Base-by-base conservation (phyloP, 2,888 invertebrate species). In the Eudemis profundana region DNA sequence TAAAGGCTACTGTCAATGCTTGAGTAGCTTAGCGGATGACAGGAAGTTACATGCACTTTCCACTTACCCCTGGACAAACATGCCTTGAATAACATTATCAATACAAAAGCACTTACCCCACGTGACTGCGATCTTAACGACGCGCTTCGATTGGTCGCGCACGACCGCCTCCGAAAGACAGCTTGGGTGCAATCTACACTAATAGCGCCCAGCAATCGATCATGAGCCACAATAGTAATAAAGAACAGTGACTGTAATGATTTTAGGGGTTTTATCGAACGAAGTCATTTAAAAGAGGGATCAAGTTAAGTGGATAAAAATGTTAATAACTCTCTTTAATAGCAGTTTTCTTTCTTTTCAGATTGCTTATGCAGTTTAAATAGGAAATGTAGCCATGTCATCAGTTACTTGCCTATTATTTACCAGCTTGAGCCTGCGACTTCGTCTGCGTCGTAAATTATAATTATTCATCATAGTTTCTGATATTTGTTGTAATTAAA, bases 91-190 rank as follows among this genome's bases (percentile, higher is more conserved):
- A 44, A 27, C 33, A 50, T 42, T 44, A 50, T 42, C 56, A 23
- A 50, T 27, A 64, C 57, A 64, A 64, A 38, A 57, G 57, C 57
- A 44, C 64, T 64, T 59, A 64, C 44, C 61, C 61, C 17, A 46
- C 27, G 23, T 56, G 40, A 40, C 27, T 29, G n/a, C 42, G 75
- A 76, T 75, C 74, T 71, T 70, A 78, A 78, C 76, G 77, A 77
- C 69, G 78, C 77, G 74, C 74, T 78, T 76, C 78, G 82, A 87
- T 87, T 87, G 83, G 85, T 77, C 77, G 68, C 87, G 83, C 86
- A 85, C 85, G 84, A 76, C 61, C 78, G 81, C 78, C 73, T 78
- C 72, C 72, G 76, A 81, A 84, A 78, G 81, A 76, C 74, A 69
- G 68, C 7, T 81, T 84, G 82, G 84, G 79, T 79, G 75, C 79